Conservation (phyloP, 1,140 invertebrate species). For the Semibalanus balanoides region DNA sequence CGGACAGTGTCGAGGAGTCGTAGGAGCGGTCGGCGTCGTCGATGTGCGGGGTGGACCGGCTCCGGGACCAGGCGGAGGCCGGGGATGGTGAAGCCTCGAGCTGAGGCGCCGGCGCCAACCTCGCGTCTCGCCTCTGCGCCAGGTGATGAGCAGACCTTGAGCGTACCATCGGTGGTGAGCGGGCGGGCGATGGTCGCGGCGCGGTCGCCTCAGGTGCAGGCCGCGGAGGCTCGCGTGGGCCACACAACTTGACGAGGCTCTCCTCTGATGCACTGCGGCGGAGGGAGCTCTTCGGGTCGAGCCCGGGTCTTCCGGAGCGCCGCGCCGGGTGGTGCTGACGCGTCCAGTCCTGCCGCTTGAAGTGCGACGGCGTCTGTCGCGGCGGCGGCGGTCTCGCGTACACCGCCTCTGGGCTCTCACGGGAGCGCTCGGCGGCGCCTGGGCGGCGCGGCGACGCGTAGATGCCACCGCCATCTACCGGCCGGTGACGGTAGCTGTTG, state of each 20-base stretch:
- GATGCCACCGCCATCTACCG: constrained; percentile 19
- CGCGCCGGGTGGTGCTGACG: constrained; percentile 24
- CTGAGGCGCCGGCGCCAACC: neutral
- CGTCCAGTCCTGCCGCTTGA: constrained; percentile 43
- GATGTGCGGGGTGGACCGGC: constrained; percentile 27
- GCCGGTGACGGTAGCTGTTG: constrained; percentile 10
- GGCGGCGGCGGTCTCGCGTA: neutral
- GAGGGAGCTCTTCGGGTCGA: constrained; percentile 19
- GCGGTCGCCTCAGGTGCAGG: constrained; percentile 16
- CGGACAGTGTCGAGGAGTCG: constrained; percentile 37
- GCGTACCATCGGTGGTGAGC: too few relatives aligned
- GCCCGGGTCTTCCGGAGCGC: constrained; percentile 14
- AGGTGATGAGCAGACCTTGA: constrained; percentile 21
- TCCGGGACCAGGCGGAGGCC: constrained; percentile 21
- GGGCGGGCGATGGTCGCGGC: constrained; percentile 3
- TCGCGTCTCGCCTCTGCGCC: constrained; percentile 1
- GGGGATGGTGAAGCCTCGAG: too few relatives aligned
- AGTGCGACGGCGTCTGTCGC: constrained; percentile 16
- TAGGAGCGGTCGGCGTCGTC: constrained; percentile 29
- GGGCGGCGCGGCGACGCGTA: constrained; percentile 17
- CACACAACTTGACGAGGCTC: constrained; percentile 14
- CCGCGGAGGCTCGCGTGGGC: too few relatives aligned
- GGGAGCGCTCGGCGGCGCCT: neutral
- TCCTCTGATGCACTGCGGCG: constrained; percentile 37
- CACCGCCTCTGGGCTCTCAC: too few relatives aligned